These are phyloP conservation scores for Drosophila bocki DNA, from an alignment of 1,140 invertebrate species.

Conservation along the genomic window DNA sequence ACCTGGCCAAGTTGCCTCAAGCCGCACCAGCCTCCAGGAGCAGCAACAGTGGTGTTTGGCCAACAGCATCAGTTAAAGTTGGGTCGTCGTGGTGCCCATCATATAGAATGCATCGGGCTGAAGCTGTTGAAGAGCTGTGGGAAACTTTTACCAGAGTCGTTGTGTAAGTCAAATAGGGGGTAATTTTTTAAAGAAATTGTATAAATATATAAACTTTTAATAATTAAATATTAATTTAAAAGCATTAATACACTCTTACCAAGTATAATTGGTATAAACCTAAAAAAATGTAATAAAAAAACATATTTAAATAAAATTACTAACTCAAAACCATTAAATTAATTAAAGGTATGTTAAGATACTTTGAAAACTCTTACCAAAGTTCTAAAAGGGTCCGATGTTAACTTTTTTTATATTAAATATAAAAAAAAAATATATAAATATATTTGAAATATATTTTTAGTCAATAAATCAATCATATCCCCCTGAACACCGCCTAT, in stretches of 20 bases:
- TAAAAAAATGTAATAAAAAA: too few species aligned
- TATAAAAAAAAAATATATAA: too few species aligned
- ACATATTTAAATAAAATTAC: too few species aligned
- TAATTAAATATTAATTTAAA: background rate
- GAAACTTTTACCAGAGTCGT: slow-evolving; percentile 29
- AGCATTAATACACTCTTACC: background rate
- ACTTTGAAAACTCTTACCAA: too few species aligned
- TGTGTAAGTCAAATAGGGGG: background rate
- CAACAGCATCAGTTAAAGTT: slow-evolving; percentile 43
- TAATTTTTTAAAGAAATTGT: background rate
- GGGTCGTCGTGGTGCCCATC: background rate
- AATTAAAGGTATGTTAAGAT: too few species aligned
- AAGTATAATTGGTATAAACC: too few species aligned
- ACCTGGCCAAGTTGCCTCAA: slow-evolving; percentile 40
- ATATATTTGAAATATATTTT: too few species aligned
- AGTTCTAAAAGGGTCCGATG: too few species aligned
- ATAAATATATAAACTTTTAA: background rate
- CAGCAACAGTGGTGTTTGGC: slow-evolving; percentile 27
- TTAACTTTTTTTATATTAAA: too few species aligned
- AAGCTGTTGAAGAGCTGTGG: slow-evolving; percentile 2
- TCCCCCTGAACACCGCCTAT: background rate
- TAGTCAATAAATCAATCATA: background rate
- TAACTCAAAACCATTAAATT: too few species aligned
- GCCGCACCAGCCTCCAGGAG: slow-evolving; percentile 10
- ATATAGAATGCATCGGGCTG: slow-evolving; percentile 42